Conservation (phyloP, 2,888 invertebrate genomes). For the Melikaiella ostensackeni region DNA sequence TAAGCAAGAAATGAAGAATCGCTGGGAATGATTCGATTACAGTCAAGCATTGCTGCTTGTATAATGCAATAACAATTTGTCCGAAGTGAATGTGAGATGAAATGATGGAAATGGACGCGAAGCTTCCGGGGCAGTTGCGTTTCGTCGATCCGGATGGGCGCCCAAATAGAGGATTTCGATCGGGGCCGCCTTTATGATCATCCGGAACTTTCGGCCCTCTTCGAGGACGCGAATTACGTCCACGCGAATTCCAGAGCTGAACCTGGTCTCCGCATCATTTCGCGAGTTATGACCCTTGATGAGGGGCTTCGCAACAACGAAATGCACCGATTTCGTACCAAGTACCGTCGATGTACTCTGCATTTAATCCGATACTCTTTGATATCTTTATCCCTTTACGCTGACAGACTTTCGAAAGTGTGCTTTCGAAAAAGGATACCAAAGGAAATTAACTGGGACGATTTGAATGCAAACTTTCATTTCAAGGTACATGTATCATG, state of each 20-base stretch:
- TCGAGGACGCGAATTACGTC: slow-evolving; percentile 64
- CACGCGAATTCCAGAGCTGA: slow-evolving; percentile 57
- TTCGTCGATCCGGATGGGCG: slow-evolving; percentile 58
- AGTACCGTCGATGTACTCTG: slow-evolving; percentile 20
- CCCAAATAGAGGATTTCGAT: slow-evolving; percentile 62
- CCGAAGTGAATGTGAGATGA: slow-evolving; percentile 9
- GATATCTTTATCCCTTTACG: slow-evolving; percentile 12
- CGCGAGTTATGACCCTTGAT: slow-evolving; percentile 72
- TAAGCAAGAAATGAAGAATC: not conserved
- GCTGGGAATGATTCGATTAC: slow-evolving; percentile 10
- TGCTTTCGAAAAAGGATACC: not conserved
- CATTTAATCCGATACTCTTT: slow-evolving; percentile 13
- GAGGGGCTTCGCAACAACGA: slow-evolving; percentile 66
- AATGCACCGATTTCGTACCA: slow-evolving; percentile 45
- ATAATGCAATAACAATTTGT: slow-evolving; percentile 17
- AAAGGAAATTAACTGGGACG: not conserved
- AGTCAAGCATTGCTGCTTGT: not conserved
- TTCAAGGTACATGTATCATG: not conserved
- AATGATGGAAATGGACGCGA: not conserved
- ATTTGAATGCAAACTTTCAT: not conserved
- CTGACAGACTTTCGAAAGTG: slow-evolving; percentile 14
- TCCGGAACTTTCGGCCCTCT: slow-evolving; percentile 66
- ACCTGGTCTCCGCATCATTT: slow-evolving; percentile 66
- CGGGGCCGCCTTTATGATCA: slow-evolving; percentile 69
- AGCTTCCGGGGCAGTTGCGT: slow-evolving; percentile 32